These are phyloP conservation scores for Gymnogyps californianus DNA, from an alignment of 2,113 vertebrate genomes.

Conservation along the genomic window DNA sequence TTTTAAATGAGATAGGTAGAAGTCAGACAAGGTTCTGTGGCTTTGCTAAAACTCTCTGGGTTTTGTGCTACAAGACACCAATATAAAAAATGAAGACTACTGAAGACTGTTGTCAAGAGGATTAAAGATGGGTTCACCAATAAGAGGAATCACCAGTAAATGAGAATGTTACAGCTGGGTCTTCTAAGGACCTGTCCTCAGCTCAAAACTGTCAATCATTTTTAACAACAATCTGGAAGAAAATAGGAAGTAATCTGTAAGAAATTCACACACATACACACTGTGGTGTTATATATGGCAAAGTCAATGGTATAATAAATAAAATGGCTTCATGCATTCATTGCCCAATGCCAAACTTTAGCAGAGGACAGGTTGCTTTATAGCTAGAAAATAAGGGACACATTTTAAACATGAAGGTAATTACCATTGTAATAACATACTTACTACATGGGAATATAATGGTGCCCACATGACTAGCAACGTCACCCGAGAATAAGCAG, in stretches of 20 bases:
- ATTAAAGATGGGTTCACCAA: background rate
- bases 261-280: background rate
- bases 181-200: background rate
- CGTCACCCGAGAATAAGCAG: background rate
- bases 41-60: background rate
- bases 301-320: background rate
- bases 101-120: background rate
- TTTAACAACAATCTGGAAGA: background rate
- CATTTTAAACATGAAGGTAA: background rate
- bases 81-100: background rate
- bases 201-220: background rate
- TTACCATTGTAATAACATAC: rapidly evolving
- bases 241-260: background rate
- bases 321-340: too few relatives aligned
- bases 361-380: background rate
- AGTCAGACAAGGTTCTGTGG: background rate
- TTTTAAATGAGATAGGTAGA: background rate
- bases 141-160: background rate
- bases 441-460: rapidly evolving
- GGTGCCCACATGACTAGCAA: background rate
- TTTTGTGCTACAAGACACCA: background rate
- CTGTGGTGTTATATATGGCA: background rate
- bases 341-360: background rate
- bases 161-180: background rate
- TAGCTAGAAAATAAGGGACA: background rate